phyloP scores from a whole-genome alignment of 2,113 vertebrate genomes.

The Perccottus glenii region DNA sequence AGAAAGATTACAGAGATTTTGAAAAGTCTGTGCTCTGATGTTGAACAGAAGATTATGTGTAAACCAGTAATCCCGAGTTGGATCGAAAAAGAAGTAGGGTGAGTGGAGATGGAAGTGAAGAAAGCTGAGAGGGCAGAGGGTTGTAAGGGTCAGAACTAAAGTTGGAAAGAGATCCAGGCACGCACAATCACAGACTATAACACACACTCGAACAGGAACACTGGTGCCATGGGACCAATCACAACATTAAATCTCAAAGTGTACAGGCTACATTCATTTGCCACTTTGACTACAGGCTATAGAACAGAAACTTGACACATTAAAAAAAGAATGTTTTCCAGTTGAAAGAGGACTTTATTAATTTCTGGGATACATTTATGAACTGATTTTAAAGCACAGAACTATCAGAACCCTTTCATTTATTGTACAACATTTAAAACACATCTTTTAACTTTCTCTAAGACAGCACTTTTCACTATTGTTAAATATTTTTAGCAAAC shows the following conservation, averaged over 20 bases:
- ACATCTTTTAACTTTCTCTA: slow-evolving; percentile 31
- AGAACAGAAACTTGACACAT: slow-evolving; percentile 2
- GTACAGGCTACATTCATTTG: slow-evolving; percentile 5
- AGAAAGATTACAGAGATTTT: slow-evolving; percentile 75
- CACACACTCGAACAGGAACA: not conserved
- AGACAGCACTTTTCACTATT: slow-evolving; percentile 28
- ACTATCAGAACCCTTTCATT: slow-evolving; percentile 69
- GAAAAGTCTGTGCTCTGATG: slow-evolving; percentile 76
- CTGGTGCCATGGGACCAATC: slow-evolving; percentile 16
- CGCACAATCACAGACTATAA: not conserved
- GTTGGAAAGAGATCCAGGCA: slow-evolving; percentile 45
- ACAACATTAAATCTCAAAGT: not conserved
- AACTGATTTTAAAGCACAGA: slow-evolving; percentile 39
- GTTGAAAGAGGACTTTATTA: slow-evolving; percentile 31
- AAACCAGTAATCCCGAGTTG: slow-evolving; percentile 78
- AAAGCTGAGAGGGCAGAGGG: not conserved
- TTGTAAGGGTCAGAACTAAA: slow-evolving; percentile 36
- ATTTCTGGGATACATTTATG: slow-evolving; percentile 17
- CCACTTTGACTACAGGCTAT: slow-evolving; percentile 23
- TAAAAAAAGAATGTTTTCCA: slow-evolving; percentile 34
- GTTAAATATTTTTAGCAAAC: slow-evolving; percentile 20
- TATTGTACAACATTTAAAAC: slow-evolving; percentile 32
- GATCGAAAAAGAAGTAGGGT: slow-evolving; percentile 66
- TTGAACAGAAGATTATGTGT: slow-evolving; percentile 78
- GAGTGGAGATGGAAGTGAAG: slow-evolving; percentile 52